phyloP scores from a whole-genome alignment of 1,140 invertebrate species.

The Dreissena rostriformis region DNA sequence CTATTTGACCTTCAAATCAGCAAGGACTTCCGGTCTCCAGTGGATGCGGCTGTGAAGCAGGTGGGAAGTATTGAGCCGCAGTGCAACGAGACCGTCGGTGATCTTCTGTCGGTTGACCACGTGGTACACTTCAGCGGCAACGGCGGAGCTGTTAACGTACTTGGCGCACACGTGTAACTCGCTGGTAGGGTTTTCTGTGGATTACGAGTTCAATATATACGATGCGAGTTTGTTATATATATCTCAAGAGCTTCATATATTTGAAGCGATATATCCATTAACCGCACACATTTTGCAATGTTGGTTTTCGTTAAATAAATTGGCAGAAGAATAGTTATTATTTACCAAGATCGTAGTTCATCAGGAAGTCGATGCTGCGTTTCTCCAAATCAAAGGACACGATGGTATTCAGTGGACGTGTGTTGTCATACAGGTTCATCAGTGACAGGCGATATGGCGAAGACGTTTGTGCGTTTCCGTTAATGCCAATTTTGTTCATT shows the following conservation, averaged over 20 bases:
- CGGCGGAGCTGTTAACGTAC: conserved; percentile 63
- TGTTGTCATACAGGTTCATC: conserved; percentile 49
- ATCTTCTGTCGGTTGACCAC: conserved; percentile 65
- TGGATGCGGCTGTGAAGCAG: conserved; percentile 89
- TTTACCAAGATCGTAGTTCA: conserved; percentile 62
- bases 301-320: no score
- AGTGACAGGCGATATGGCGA: conserved; percentile 51
- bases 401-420: conserved; percentile 49
- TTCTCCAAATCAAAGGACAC: conserved; percentile 45
- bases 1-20: conserved; percentile 83
- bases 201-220: no score
- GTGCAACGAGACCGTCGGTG: conserved; percentile 83
- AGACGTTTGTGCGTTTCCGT: conserved; percentile 35
- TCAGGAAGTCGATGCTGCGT: conserved; percentile 50
- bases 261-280: no score
- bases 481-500: conserved; percentile 54
- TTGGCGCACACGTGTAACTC: conserved; percentile 58
- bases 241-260: no score
- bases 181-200: conserved; percentile 63
- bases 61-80: conserved; percentile 91
- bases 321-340: no score
- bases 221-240: no score
- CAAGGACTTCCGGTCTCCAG: conserved; percentile 89
- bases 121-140: conserved; percentile 62
- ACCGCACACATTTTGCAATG: no score